A percentile compares a stretch with the other conserved stretches of the same genome.
Evolutionary conservation across 2,797 vertebrate genomes (phyloP).

Genomic region (Podarcis lilfordi): DNA sequence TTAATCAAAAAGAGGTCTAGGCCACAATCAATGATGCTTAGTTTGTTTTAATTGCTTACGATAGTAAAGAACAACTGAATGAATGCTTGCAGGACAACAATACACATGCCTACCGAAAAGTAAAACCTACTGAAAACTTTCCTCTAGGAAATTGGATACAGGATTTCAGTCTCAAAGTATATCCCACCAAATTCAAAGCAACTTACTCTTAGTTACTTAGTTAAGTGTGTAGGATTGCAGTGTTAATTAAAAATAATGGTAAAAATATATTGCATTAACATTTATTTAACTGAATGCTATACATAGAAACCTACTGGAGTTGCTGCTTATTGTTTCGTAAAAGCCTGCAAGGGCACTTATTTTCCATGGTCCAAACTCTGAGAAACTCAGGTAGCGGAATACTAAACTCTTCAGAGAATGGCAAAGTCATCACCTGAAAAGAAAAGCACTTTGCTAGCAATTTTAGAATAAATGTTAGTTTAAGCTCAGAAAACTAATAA

Average conservation of each 20-base stretch:
- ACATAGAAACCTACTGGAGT: constrained; percentile 77
- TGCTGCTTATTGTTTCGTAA: constrained; percentile 80
- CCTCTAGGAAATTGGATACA: background rate
- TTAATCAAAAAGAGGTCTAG: background rate
- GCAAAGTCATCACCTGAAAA: constrained; percentile 85
- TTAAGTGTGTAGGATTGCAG: background rate
- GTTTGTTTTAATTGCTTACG: background rate
- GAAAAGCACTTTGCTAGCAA: background rate
- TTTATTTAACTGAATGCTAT: background rate
- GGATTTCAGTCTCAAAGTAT: background rate
- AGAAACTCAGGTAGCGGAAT: constrained; percentile 83
- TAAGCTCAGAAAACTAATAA: background rate
- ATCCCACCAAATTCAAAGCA: no score
- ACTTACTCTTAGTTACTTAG: no score
- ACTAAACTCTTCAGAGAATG: constrained; percentile 74
- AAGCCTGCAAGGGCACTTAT: constrained; percentile 77
- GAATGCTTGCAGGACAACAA: background rate
- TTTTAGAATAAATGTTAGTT: background rate
- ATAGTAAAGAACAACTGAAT: background rate
- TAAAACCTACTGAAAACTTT: background rate
- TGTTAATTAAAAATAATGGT: background rate
- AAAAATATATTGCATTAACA: background rate
- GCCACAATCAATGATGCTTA: background rate
- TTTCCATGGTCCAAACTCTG: constrained; percentile 90
- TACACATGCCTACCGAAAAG: background rate